Evolutionary conservation across 2,797 vertebrate genomes (phyloP).

Genomic region (Epinephelus malabaricus): DNA sequence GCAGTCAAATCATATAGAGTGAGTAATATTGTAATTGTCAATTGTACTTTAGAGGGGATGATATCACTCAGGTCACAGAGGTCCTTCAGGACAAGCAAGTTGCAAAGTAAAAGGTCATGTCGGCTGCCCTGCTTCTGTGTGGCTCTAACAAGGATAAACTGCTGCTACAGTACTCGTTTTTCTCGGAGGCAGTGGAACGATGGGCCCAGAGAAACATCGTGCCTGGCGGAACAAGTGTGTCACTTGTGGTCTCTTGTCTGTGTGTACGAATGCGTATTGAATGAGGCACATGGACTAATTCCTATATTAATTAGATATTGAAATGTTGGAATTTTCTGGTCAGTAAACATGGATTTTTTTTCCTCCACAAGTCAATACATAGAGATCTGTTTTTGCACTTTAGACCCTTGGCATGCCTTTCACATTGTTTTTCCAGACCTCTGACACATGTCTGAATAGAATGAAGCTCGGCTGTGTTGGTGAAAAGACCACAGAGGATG

Average conservation of each 20-base stretch:
- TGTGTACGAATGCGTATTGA: background rate
- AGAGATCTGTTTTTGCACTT: constrained; percentile 11
- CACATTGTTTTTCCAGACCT: constrained; percentile 22
- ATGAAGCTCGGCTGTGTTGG: background rate
- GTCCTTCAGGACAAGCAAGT: constrained; percentile 16
- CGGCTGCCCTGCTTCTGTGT: background rate
- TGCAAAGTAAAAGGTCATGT: constrained; percentile 42
- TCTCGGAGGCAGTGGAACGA: background rate
- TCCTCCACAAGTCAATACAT: background rate
- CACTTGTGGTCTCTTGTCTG: background rate
- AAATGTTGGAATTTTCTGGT: constrained; percentile 19
- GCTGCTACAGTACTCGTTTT: background rate
- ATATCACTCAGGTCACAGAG: constrained; percentile 19
- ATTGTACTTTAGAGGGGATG: background rate
- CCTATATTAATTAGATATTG: constrained; percentile 14
- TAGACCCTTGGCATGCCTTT: background rate
- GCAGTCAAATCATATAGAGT: background rate
- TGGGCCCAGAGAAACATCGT: background rate
- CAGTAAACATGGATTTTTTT: constrained; percentile 9
- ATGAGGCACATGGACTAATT: background rate
- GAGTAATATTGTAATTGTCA: background rate
- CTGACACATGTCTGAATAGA: constrained; percentile 1
- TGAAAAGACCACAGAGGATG: constrained; percentile 44
- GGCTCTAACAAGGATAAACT: background rate
- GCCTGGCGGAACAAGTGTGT: background rate